Evolutionary conservation across 30 jellyfish, hydroid and myxozoan species (phyloP).

Genomic region (Aurelia sp.): DNA sequence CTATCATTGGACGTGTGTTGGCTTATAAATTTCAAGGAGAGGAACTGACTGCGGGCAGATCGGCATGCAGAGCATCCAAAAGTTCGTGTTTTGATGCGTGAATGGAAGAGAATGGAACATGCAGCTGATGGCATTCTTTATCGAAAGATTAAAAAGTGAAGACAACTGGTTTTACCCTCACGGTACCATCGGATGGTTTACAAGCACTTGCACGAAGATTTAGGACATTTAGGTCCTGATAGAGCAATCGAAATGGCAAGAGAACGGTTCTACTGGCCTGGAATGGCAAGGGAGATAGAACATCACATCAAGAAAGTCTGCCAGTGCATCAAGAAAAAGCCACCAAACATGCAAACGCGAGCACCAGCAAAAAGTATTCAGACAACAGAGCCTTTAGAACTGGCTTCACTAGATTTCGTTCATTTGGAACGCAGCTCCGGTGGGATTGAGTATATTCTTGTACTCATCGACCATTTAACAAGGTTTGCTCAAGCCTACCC

Average conservation of each 20-base stretch:
- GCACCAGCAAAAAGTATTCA: conserved; percentile 36
- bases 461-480: conserved; percentile 33
- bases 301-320: conserved; percentile 6
- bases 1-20: not conserved
- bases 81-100: not conserved
- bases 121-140: not conserved
- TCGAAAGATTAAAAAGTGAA: not conserved
- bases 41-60: not conserved
- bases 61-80: not conserved
- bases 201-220: conserved; percentile 26
- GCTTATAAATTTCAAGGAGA: not conserved
- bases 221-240: conserved; percentile 52
- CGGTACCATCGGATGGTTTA: not conserved
- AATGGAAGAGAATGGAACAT: not conserved
- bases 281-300: conserved; percentile 37
- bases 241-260: not conserved
- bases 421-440: conserved; percentile 52
- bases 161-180: not conserved
- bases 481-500: conserved; percentile 56
- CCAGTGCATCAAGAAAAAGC: conserved; percentile 38
- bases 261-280: not conserved
- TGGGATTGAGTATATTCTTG: conserved; percentile 54
- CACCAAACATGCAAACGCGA: not conserved
- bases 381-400: conserved; percentile 26
- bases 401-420: conserved; percentile 21